Evolutionary conservation across 2,113 vertebrate genomes (phyloP).

Genomic region (Baryphthengus martii): DNA sequence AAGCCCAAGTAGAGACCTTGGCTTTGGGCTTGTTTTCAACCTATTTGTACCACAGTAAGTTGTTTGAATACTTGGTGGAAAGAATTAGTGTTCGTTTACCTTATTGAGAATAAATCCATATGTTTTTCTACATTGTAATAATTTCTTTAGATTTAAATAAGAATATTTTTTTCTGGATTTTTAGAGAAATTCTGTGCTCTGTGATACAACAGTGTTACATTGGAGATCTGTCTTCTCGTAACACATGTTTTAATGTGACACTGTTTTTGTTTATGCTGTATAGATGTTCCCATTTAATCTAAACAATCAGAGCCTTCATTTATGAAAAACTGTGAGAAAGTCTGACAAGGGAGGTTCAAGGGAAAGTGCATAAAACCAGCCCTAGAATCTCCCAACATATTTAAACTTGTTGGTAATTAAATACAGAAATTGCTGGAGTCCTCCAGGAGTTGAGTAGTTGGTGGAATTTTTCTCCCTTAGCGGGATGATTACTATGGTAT

Average conservation of each 20-base stretch:
- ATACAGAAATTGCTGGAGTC: constrained; percentile 36
- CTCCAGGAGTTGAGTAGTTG: constrained; percentile 39
- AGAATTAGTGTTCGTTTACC: background rate
- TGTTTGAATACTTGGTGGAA: background rate
- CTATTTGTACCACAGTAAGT: background rate
- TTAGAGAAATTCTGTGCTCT: constrained; percentile 2
- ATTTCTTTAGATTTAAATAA: background rate
- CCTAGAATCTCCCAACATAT: constrained; percentile 4
- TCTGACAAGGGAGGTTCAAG: background rate
- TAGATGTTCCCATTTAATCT: constrained; percentile 59
- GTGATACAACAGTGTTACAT: background rate
- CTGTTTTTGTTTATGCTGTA: no score
- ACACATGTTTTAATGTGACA: no score
- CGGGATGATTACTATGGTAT: constrained; percentile 40
- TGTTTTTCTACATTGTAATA: background rate
- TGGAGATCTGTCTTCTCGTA: background rate
- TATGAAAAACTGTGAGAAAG: constrained; percentile 63
- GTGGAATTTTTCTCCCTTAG: constrained; percentile 24
- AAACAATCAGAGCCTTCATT: constrained; percentile 59
- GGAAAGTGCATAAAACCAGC: background rate
- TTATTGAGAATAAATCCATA: background rate
- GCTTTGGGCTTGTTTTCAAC: background rate
- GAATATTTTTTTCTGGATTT: background rate
- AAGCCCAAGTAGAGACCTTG: background rate
- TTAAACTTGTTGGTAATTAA: constrained; percentile 28